Conservation (phyloP, 2,888 invertebrate genomes). For the Acanthosepion lycidas region DNA sequence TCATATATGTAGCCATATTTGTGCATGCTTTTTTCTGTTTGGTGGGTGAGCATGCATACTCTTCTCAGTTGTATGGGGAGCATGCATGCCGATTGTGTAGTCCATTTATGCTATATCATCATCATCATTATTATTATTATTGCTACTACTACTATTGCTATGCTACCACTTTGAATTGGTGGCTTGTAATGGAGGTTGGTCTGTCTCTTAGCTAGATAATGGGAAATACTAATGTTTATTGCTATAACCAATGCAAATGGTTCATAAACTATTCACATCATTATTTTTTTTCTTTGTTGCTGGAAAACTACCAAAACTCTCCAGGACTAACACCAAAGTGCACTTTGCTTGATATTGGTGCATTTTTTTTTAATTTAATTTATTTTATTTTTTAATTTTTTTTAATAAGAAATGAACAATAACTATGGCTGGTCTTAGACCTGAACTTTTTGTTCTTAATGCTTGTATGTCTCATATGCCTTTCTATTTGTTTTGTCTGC, state of each 20-base stretch:
- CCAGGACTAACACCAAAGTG: slow-evolving; percentile 41
- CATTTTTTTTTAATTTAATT: not conserved
- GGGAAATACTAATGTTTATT: not conserved
- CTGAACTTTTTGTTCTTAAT: not conserved
- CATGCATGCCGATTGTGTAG: not conserved
- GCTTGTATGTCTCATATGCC: not conserved
- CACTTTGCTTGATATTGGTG: slow-evolving; percentile 41
- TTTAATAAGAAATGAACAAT: not conserved
- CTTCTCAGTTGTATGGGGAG: not conserved
- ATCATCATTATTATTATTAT: not conserved
- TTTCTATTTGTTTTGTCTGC: not conserved
- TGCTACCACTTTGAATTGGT: not conserved
- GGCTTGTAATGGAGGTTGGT: not conserved
- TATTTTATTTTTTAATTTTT: not conserved
- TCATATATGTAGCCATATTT: too few relatives aligned
- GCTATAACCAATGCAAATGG: slow-evolving; percentile 23
- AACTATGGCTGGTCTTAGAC: slow-evolving; percentile 13
- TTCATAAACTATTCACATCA: not conserved
- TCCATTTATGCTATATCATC: not conserved
- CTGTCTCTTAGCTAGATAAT: not conserved
- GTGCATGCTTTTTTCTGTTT: too few relatives aligned
- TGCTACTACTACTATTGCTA: not conserved
- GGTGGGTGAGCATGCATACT: not conserved
- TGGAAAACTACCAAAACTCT: slow-evolving; percentile 34
- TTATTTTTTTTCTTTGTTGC: not conserved